Base-by-base conservation (phyloP, 1,140 invertebrate genomes). In the Oncopodura yosiiana region DNA sequence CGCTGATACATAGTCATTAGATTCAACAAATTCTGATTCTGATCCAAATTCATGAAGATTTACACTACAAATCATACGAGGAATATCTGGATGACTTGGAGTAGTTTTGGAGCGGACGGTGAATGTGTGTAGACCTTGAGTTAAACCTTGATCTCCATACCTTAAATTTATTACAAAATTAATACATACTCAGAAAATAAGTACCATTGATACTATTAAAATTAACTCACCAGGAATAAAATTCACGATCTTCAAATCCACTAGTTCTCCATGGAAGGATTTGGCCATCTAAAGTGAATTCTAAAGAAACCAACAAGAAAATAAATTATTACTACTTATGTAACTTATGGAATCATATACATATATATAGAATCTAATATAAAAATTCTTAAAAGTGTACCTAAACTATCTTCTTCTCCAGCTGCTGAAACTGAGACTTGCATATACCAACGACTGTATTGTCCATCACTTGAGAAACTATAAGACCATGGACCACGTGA, bases 61-160 rank as follows among this genome's bases (percentile, higher is more conserved):
- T 19, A 62, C 36, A 1, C 53, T 56, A 14, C 49, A 48, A 24
- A 62, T 56, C 61, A 62, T 62, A 18, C 61, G 23, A 5, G 56
- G 56, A 34, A 62, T 58, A 9, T 53, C 21, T 12, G 41, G 42
- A 48, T 62, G 41, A 9, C 56, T 62, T 19, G 56, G 21, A 2
- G 1, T 14, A 3, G 53, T 54, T 27, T 46, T 50, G 18, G 58
- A 55, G 1, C 58, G 41, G 30, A 56, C 53, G 12, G 29, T 56
- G 12, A 56, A 23, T 1, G 38, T 53, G 24, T 62, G 60, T 4
- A 23, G 16, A 18, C 61, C 61, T 4, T 12, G 3, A 8, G 43
- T 16, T 9, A 62, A 59, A 3, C 61, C 61, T 38, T 30, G 23
- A 4, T 36, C 8, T 1, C 57, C 57, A 16, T 27, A 26, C 32